A percentile compares a stretch with the other conserved stretches of the same genome.
These are phyloP conservation scores for Ascidia mentula DNA, from an alignment of 23 tunicate species.

Conservation along the genomic window DNA sequence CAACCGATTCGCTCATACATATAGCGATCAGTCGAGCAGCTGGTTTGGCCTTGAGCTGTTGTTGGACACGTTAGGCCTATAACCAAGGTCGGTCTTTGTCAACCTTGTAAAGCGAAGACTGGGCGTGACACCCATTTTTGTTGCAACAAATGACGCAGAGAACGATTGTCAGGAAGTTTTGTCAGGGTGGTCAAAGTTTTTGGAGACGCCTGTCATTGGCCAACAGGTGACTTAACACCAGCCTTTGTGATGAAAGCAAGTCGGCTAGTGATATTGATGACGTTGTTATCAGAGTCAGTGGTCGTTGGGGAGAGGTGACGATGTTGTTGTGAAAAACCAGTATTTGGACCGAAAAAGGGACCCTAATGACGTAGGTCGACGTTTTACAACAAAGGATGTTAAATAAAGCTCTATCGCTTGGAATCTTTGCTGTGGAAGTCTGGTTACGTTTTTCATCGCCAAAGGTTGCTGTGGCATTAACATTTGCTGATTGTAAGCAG, in stretches of 20 bases:
- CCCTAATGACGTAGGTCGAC: not conserved
- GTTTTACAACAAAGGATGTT: too few relatives aligned
- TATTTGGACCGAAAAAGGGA: not conserved
- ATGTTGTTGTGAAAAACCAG: not conserved
- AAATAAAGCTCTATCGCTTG: too few relatives aligned
- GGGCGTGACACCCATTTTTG: too few relatives aligned
- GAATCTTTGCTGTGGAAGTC: slow-evolving; percentile 5
- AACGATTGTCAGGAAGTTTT: not conserved
- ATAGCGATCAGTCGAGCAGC: too few relatives aligned
- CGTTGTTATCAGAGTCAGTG: not conserved
- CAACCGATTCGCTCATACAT: too few relatives aligned
- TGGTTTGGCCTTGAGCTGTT: too few relatives aligned
- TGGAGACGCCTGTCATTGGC: not conserved
- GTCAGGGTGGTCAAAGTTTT: not conserved
- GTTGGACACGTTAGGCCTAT: too few relatives aligned
- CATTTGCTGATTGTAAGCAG: too few relatives aligned
- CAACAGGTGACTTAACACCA: not conserved
- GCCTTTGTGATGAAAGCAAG: not conserved
- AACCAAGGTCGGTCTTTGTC: too few relatives aligned
- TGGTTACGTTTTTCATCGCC: too few relatives aligned
- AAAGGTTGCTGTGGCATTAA: too few relatives aligned
- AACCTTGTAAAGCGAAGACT: too few relatives aligned
- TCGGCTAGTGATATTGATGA: not conserved
- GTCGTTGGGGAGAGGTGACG: not conserved
- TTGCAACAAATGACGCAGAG: not conserved